Conservation (phyloP, 1,140 invertebrate species). For the Drosophila sechellia region DNA sequence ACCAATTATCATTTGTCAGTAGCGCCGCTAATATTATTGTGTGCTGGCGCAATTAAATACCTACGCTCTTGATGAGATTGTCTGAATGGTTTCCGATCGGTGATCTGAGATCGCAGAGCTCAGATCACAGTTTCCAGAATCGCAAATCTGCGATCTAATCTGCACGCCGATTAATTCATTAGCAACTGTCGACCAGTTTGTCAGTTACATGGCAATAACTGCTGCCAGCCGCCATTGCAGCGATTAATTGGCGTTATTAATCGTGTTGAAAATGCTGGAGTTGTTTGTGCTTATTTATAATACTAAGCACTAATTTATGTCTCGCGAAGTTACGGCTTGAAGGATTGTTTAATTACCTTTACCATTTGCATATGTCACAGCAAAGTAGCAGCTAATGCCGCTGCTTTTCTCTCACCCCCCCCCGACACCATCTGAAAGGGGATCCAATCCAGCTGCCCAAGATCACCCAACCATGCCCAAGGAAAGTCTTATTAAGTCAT, state of each 20-base stretch:
- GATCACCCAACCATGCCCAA: slow-evolving; percentile 10
- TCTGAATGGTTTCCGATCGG: slow-evolving; percentile 52
- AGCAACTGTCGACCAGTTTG: slow-evolving; percentile 73
- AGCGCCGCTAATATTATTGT: slow-evolving; percentile 57
- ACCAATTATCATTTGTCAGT: slow-evolving; percentile 81
- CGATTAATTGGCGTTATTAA: slow-evolving; percentile 65
- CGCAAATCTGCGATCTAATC: slow-evolving; percentile 38
- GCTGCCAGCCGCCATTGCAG: slow-evolving; percentile 14
- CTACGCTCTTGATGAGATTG: slow-evolving; percentile 45
- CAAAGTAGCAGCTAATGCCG: slow-evolving; percentile 11
- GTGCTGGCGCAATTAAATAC: slow-evolving; percentile 60
- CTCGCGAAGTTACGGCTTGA: slow-evolving; percentile 38
- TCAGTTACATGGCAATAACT: slow-evolving; percentile 56
- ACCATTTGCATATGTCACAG: slow-evolving; percentile 75
- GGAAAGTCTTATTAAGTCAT: slow-evolving; percentile 63
- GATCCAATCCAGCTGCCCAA: slow-evolving; percentile 22
- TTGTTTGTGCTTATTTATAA: slow-evolving; percentile 54
- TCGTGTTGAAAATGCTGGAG: slow-evolving; percentile 64
- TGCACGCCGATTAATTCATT: slow-evolving; percentile 72
- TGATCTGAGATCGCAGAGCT: slow-evolving; percentile 33
- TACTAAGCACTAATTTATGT: slow-evolving; percentile 65
- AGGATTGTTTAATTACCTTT: slow-evolving; percentile 66
- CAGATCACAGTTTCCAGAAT: slow-evolving; percentile 12
- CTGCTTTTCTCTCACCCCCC: neutral
- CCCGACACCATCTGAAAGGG: slow-evolving; percentile 20